Conservation (phyloP, 2,888 invertebrate species). For the Erynnis tages region DNA sequence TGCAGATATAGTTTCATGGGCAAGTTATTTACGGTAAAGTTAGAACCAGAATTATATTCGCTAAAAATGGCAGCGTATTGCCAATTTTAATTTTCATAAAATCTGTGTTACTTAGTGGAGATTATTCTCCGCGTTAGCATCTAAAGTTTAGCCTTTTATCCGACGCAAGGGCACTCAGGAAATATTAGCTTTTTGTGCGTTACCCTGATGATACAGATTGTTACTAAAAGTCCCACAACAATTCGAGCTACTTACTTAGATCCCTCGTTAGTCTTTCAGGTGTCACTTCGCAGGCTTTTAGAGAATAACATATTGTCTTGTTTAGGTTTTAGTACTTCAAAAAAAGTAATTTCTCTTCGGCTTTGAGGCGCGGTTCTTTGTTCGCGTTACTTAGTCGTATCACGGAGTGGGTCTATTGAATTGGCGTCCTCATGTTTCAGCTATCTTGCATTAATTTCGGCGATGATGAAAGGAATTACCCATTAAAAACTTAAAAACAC, state of each 20-base stretch:
- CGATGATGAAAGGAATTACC: slow-evolving; percentile 29
- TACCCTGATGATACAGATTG: slow-evolving; percentile 4
- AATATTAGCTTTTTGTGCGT: neutral
- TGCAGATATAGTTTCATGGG: no score
- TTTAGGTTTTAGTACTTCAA: slow-evolving; percentile 18
- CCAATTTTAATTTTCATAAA: no score
- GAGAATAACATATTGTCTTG: slow-evolving; percentile 28
- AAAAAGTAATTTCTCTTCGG: slow-evolving; percentile 24
- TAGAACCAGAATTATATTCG: no score
- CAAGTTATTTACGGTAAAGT: no score
- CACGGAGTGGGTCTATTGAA: slow-evolving; percentile 23
- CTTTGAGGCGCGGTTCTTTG: slow-evolving; percentile 19
- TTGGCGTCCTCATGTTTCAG: slow-evolving; percentile 25
- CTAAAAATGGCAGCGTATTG: no score
- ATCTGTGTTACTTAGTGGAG: neutral
- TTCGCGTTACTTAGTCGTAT: slow-evolving; percentile 13
- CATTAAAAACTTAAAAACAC: slow-evolving; percentile 28
- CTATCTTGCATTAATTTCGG: slow-evolving; percentile 25
- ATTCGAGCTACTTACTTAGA: slow-evolving; percentile 23
- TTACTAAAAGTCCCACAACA: neutral
- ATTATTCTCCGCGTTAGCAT: neutral
- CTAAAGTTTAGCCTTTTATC: neutral
- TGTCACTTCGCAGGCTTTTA: slow-evolving; percentile 26
- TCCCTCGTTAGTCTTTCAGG: slow-evolving; percentile 26
- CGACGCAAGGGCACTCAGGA: neutral